These are phyloP conservation scores for Aplochiton taeniatus DNA, from an alignment of 2,797 vertebrate genomes.

Conservation along the genomic window DNA sequence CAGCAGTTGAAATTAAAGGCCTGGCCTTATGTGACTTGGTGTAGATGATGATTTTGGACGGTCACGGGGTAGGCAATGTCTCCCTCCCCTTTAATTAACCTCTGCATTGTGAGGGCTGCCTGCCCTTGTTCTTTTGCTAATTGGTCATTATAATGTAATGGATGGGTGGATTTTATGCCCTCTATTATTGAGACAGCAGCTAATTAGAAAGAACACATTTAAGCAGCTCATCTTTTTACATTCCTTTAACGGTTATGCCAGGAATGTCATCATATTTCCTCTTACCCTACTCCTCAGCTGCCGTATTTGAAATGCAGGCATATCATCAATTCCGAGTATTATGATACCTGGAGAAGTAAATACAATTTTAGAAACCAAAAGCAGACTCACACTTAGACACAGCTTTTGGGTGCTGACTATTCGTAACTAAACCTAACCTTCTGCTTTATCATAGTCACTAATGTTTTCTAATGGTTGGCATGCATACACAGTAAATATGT, in stretches of 20 bases:
- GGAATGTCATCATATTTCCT: not conserved
- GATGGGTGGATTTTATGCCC: constrained; percentile 41
- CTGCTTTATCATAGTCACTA: too few relatives aligned
- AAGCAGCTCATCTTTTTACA: not conserved
- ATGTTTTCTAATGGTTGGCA: too few relatives aligned
- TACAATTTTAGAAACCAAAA: too few relatives aligned
- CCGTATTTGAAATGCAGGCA: not conserved
- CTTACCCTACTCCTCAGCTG: not conserved
- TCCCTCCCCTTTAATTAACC: constrained; percentile 60
- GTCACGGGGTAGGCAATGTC: not conserved
- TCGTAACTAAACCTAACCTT: too few relatives aligned
- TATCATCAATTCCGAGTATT: not conserved
- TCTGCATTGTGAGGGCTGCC: constrained; percentile 24
- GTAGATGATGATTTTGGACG: constrained; percentile 18
- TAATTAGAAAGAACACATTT: constrained; percentile 21
- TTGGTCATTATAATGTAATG: constrained; percentile 67
- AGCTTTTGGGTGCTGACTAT: too few relatives aligned
- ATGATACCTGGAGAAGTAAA: too few relatives aligned
- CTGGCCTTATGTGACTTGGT: constrained; percentile 24
- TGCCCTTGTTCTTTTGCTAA: constrained; percentile 50
- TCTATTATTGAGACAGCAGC: constrained; percentile 20
- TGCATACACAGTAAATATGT: too few relatives aligned
- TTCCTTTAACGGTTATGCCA: not conserved
- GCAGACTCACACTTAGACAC: too few relatives aligned
- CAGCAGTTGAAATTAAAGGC: constrained; percentile 1